phyloP scores from a whole-genome alignment of 2,888 invertebrate species.

The Schrankia costaestrigalis region DNA sequence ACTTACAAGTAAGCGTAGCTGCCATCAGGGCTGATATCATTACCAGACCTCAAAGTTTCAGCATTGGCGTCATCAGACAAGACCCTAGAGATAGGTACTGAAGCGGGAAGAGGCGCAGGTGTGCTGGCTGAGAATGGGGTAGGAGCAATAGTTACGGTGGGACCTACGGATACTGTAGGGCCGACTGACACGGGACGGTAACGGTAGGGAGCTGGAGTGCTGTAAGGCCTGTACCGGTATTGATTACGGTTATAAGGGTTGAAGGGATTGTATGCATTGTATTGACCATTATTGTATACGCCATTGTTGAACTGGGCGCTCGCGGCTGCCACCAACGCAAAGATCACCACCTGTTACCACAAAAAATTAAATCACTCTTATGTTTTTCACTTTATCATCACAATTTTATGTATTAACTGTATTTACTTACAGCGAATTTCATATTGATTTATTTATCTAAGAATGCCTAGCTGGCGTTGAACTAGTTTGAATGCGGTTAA shows the following conservation, averaged over 20 bases:
- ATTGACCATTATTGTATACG: constrained; percentile 11
- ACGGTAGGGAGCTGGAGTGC: constrained; percentile 21
- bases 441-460: constrained; percentile 45
- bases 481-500: constrained; percentile 71
- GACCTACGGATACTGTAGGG: too few relatives aligned
- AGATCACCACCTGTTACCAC: constrained; percentile 42
- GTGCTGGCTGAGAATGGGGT: constrained; percentile 13
- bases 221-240: constrained; percentile 11
- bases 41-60: constrained; percentile 55
- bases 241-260: constrained; percentile 1
- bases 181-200: constrained; percentile 7
- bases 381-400: too few relatives aligned
- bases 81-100: constrained; percentile 15
- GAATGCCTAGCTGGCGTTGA: constrained; percentile 59
- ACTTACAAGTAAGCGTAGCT: constrained; percentile 78
- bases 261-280: constrained; percentile 20
- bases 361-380: constrained; percentile 13
- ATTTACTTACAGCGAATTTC: constrained; percentile 64
- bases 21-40: constrained; percentile 75
- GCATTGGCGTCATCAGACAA: constrained; percentile 40
- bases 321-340: constrained; percentile 49
- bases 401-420: constrained; percentile 9
- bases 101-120: constrained; percentile 11
- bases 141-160: constrained; percentile 7
- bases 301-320: constrained; percentile 40